A percentile compares a stretch with the other conserved stretches of the same genome.
Evolutionary conservation across 53 echinoderm and acorn worm genomes (phyloP).

Genomic region (Echinarachnius parma): DNA sequence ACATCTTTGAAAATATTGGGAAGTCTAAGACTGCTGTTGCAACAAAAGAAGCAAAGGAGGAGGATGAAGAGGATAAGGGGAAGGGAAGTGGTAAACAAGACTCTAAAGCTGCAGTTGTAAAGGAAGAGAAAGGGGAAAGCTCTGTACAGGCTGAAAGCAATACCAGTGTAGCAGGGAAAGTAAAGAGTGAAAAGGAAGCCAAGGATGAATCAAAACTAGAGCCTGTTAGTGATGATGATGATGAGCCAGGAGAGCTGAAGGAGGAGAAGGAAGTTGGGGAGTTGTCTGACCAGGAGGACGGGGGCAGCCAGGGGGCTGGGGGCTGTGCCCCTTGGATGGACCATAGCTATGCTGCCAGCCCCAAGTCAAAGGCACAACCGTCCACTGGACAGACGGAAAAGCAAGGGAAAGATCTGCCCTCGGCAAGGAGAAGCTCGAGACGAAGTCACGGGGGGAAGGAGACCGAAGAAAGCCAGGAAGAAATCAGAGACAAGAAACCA

Average conservation of each 20-base stretch:
- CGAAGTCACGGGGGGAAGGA: constrained; percentile 25
- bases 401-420: neutral
- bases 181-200: neutral
- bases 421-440: constrained; percentile 2
- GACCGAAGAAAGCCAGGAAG: constrained; percentile 1
- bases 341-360: constrained; percentile 32
- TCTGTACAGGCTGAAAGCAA: too few relatives aligned
- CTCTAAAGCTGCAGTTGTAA: neutral
- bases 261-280: constrained; percentile 37
- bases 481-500: constrained; percentile 2
- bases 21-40: too few relatives aligned
- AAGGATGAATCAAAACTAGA: neutral
- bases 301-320: neutral
- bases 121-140: too few relatives aligned
- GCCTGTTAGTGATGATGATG: neutral
- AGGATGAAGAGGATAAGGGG: constrained; percentile 1
- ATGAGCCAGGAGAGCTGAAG: constrained; percentile 19
- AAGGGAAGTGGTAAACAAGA: too few relatives aligned
- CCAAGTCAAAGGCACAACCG: neutral
- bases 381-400: neutral
- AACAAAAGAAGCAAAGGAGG: too few relatives aligned
- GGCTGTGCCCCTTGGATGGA: constrained; percentile 42
- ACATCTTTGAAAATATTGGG: too few relatives aligned
- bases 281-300: constrained; percentile 13
- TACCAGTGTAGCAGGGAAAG: neutral